Percentiles rank a stretch among this genome's conserved stretches.
Evolutionary conservation across 2,888 invertebrate genomes (phyloP).

Genomic region (Megalurothrips usitatus): DNA sequence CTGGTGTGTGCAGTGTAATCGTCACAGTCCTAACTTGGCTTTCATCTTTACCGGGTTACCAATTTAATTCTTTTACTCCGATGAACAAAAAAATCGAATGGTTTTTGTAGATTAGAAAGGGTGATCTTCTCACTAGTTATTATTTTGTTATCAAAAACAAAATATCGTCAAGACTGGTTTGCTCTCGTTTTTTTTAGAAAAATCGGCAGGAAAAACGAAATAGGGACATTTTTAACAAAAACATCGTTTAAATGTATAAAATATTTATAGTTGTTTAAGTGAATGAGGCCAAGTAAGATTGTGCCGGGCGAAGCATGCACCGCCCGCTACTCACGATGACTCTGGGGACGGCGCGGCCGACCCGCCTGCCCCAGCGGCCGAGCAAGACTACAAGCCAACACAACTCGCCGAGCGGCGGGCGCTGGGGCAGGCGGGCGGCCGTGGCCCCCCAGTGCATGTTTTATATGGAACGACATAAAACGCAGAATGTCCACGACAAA

Average conservation of each 20-base stretch:
- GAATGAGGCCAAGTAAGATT: background rate
- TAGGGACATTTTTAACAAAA: background rate
- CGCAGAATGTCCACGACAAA: conserved; percentile 2
- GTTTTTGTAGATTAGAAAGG: background rate
- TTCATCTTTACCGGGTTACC: background rate
- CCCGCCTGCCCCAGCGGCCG: background rate
- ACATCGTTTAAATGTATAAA: background rate
- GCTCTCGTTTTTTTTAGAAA: too few species aligned
- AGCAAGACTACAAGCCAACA: background rate
- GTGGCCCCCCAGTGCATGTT: background rate
- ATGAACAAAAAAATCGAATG: background rate
- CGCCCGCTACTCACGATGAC: background rate
- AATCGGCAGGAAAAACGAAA: background rate
- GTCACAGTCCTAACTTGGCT: background rate
- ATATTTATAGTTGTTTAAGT: background rate
- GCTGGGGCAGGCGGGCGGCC: background rate
- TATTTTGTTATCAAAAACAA: background rate
- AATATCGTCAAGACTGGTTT: too few species aligned
- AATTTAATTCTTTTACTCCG: background rate
- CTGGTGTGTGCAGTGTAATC: conserved; percentile 13
- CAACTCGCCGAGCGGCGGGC: background rate
- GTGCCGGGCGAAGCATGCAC: conserved; percentile 7
- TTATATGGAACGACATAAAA: conserved; percentile 2
- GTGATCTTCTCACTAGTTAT: background rate
- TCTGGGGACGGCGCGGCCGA: background rate